These are phyloP conservation scores for Chrysolina oricalcia DNA, from an alignment of 2,888 invertebrate genomes.

Conservation along the genomic window DNA sequence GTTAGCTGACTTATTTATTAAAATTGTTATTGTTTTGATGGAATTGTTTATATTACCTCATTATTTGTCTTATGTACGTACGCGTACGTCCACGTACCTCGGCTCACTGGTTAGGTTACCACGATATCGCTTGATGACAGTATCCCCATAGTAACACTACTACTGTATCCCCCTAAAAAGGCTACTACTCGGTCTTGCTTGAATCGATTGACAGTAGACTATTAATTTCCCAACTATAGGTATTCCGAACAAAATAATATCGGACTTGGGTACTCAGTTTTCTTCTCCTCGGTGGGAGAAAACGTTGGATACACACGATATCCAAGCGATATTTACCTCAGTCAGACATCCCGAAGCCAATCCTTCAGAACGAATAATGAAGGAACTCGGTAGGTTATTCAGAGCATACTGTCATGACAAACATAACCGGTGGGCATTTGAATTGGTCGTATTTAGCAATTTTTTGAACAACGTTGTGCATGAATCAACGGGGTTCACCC, in stretches of 20 bases:
- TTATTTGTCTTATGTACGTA: neutral
- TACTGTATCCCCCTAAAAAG: conserved; percentile 13
- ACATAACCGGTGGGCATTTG: neutral
- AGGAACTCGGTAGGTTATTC: too few species aligned
- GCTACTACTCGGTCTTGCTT: conserved; percentile 18
- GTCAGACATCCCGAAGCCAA: conserved; percentile 1
- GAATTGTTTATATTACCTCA: too few species aligned
- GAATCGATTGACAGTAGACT: conserved; percentile 12
- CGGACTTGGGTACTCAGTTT: conserved; percentile 16
- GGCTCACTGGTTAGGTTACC: too few species aligned
- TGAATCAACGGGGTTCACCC: neutral
- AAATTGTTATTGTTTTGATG: too few species aligned
- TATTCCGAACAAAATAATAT: neutral
- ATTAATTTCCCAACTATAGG: conserved; percentile 8
- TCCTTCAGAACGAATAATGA: too few species aligned
- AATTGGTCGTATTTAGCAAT: neutral
- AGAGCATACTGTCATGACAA: neutral
- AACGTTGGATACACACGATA: neutral
- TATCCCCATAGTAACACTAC: neutral
- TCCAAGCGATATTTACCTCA: neutral
- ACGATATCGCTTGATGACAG: too few species aligned
- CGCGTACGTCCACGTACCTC: too few species aligned
- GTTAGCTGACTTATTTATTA: too few species aligned
- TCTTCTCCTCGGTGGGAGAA: conserved; percentile 2
- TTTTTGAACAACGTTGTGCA: neutral